Evolutionary conservation across 1,140 invertebrate genomes (phyloP).

Genomic region (Drosophila kepulauana): DNA sequence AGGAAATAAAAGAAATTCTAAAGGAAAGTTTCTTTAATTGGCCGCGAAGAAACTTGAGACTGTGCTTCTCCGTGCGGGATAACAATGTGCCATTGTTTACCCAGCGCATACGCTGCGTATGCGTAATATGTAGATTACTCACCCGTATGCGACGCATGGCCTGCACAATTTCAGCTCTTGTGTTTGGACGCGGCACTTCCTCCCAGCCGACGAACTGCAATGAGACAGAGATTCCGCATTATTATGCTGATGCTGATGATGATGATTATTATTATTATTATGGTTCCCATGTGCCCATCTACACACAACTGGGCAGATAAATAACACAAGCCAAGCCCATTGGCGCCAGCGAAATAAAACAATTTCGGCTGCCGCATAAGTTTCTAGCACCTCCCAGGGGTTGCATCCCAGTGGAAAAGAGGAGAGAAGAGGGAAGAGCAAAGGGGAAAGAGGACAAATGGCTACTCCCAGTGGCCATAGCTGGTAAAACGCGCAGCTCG

Average conservation of each 20-base stretch:
- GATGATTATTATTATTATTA: not conserved
- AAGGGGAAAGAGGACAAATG: too few species aligned
- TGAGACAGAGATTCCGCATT: conserved; percentile 23
- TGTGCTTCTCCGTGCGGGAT: conserved; percentile 36
- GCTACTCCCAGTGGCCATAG: not conserved
- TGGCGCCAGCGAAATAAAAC: conserved; percentile 38
- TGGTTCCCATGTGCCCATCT: not conserved
- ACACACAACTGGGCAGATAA: conserved; percentile 17
- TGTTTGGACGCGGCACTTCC: conserved; percentile 97
- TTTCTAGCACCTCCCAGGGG: conserved; percentile 21
- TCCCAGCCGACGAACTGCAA: conserved; percentile 98
- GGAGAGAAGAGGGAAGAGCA: not conserved
- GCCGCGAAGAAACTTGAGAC: conserved; percentile 37
- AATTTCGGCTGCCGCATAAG: conserved; percentile 30
- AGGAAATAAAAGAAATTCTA: conserved; percentile 50
- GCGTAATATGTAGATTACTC: conserved; percentile 86
- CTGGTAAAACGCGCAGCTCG: conserved; percentile 31
- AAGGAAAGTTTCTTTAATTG: conserved; percentile 67
- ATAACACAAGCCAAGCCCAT: conserved; percentile 4
- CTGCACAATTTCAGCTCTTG: conserved; percentile 98
- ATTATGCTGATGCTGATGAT: not conserved
- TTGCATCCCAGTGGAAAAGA: not conserved
- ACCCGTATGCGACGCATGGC: conserved; percentile 99
- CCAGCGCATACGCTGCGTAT: conserved; percentile 47
- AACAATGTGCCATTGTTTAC: conserved; percentile 5